Evolutionary conservation across 2,888 invertebrate species (phyloP), one percentile per base, ranked within the genome.

Genomic region (Malthinus seriepunctatus): DNA sequence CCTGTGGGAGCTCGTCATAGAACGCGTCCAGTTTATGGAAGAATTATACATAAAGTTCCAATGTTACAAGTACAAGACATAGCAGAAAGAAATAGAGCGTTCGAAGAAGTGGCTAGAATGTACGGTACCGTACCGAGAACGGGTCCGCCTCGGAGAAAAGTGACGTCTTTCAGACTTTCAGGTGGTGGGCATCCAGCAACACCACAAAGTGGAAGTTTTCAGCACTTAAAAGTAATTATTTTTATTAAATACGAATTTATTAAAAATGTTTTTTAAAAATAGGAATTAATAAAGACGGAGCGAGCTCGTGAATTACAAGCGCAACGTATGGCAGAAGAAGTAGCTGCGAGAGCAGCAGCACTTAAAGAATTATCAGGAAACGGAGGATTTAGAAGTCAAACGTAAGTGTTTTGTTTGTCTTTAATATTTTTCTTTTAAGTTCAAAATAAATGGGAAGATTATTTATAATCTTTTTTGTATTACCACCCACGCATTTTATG

Each of bases 211-310:
- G 81, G 74, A 66, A 81, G 71, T 71, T 92, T 93, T 73, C 89
- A 92, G 69, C 87, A 89, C 65, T 81, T 93, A 51, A 92, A 91
- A 72, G 79, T 78, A 69, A 63, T 66, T 59, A n/a, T 46, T 7
- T 42, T 8, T 3, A 9, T 14, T 9, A 9, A 42, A 6, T 9
- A 35, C 23, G n/a, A 15, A 42, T n/a, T 39, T 15, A 15, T 15
- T 42, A 23, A 7, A 23, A 2, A 3, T 15, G 10, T 12, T 39
- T 39, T 39, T 9, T 42, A 2, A 15, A 42, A 42, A 42, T 64
- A 78, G 81, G 90, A 92, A 70, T 74, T 93, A 65, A 88, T 92
- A 68, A 83, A 88, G 50, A 88, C 87, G 32, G 92, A 93, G 72
- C 83, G 91, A 45, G 87, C 89, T 1, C 84, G 88, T 42, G 91